These are phyloP conservation scores for Leptopilina boulardi DNA, from an alignment of 1,140 invertebrate species.

Conservation along the genomic window DNA sequence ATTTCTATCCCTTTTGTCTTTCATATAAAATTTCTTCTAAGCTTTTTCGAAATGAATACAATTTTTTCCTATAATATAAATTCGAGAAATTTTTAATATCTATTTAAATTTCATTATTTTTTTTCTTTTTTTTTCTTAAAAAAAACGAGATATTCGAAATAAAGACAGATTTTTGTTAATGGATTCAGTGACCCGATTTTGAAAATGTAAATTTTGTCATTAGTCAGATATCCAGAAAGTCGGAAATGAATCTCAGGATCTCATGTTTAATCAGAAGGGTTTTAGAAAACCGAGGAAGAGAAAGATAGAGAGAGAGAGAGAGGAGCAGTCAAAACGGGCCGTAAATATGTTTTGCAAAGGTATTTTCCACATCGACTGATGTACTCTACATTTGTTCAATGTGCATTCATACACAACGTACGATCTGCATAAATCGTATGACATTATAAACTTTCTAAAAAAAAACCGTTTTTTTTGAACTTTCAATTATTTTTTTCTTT, in stretches of 20 bases:
- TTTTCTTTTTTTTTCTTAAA: background rate
- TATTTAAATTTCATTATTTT: background rate
- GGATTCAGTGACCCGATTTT: conserved; percentile 15
- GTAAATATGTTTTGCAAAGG: background rate
- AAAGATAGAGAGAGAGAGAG: too few relatives aligned
- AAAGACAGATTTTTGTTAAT: background rate
- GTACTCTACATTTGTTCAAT: background rate
- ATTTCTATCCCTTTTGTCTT: background rate
- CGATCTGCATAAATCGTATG: too few relatives aligned
- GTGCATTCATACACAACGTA: too few relatives aligned
- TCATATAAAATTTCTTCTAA: background rate
- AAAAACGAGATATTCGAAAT: background rate
- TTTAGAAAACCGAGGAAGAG: background rate
- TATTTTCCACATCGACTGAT: background rate
- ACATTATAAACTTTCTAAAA: too few relatives aligned
- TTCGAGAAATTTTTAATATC: too few relatives aligned
- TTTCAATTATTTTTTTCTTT: too few relatives aligned
- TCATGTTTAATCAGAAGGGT: conserved; percentile 10
- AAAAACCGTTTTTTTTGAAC: too few relatives aligned
- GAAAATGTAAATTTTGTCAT: conserved; percentile 6
- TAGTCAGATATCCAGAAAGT: conserved; percentile 12
- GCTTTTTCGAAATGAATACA: too few relatives aligned
- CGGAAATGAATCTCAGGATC: background rate
- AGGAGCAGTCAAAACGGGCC: background rate
- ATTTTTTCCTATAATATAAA: too few relatives aligned